These are phyloP conservation scores for Ptiloglossa arizonensis DNA, from an alignment of 1,140 invertebrate genomes.

Conservation along the genomic window DNA sequence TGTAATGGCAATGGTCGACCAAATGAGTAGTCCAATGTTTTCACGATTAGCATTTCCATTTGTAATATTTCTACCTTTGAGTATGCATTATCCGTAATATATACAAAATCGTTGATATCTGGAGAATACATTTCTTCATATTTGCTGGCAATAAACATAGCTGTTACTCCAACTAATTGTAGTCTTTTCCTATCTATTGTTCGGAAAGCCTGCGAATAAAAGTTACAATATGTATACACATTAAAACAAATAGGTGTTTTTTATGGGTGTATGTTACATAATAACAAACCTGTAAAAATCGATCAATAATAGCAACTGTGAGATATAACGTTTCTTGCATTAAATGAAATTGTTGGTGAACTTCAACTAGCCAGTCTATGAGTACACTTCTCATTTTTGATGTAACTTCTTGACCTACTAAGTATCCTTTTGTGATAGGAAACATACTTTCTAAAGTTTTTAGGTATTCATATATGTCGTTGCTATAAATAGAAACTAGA, in stretches of 20 bases:
- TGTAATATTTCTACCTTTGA: conserved; percentile 89
- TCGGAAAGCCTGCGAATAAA: conserved; percentile 79
- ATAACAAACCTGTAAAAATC: conserved; percentile 90
- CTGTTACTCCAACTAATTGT: conserved; percentile 95
- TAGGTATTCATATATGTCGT: conserved; percentile 93
- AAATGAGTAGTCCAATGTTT: conserved; percentile 89
- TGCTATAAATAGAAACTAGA: conserved; percentile 90
- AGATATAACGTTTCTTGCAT: conserved; percentile 96
- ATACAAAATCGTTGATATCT: conserved; percentile 94
- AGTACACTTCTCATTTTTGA: conserved; percentile 93
- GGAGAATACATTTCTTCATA: conserved; percentile 98
- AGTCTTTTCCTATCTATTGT: conserved; percentile 87
- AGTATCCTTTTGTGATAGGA: conserved; percentile 84
- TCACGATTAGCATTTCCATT: conserved; percentile 93
- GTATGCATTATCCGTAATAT: conserved; percentile 95
- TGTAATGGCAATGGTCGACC: conserved; percentile 93
- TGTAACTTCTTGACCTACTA: conserved; percentile 87
- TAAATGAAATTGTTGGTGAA: conserved; percentile 93
- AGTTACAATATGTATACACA: neutral
- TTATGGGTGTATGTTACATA: neutral
- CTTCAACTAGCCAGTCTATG: conserved; percentile 97
- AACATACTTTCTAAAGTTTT: conserved; percentile 86
- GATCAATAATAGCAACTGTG: conserved; percentile 93
- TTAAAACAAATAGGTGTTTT: no score
- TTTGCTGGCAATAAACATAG: conserved; percentile 96